Evolutionary conservation across 2,113 vertebrate genomes (phyloP).

Genomic region (Phylloscopus trochiloides): DNA sequence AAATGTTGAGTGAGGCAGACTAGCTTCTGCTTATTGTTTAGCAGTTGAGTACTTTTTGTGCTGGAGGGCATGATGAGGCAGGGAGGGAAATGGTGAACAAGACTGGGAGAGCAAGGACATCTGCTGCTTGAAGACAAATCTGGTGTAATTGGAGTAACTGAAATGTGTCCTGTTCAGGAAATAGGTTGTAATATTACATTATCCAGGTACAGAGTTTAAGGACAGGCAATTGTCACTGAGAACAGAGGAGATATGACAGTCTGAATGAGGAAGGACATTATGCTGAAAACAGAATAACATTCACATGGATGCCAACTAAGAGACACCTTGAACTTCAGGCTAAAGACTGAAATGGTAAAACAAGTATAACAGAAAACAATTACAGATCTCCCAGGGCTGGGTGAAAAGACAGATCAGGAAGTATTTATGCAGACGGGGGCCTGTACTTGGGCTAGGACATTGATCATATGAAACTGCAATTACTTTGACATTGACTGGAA

Average conservation of each 20-base stretch:
- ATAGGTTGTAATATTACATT: slow-evolving; percentile 27
- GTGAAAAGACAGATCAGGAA: slow-evolving; percentile 20
- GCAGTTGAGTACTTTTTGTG: background rate
- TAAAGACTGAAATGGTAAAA: slow-evolving; percentile 31
- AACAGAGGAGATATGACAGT: background rate
- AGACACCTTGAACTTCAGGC: slow-evolving; percentile 31
- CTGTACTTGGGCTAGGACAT: slow-evolving; percentile 1
- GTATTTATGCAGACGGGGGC: slow-evolving; percentile 25
- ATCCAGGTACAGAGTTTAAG: background rate
- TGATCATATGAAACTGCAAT: slow-evolving; percentile 33
- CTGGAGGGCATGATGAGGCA: background rate
- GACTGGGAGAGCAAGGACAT: slow-evolving; percentile 20
- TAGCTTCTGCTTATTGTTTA: background rate
- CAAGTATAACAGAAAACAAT: slow-evolving; percentile 24
- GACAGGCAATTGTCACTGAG: background rate
- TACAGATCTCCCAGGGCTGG: slow-evolving; percentile 34
- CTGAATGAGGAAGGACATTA: slow-evolving; percentile 4
- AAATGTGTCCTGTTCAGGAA: slow-evolving; percentile 21
- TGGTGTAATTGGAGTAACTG: slow-evolving; percentile 13
- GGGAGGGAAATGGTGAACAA: background rate
- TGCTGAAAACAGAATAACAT: background rate
- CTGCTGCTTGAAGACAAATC: slow-evolving; percentile 11
- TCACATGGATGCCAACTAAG: background rate
- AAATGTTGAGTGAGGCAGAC: background rate
- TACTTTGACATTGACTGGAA: slow-evolving; percentile 31